Base-by-base conservation (phyloP, 2,113 vertebrate genomes). In the Rafetus swinhoei region DNA sequence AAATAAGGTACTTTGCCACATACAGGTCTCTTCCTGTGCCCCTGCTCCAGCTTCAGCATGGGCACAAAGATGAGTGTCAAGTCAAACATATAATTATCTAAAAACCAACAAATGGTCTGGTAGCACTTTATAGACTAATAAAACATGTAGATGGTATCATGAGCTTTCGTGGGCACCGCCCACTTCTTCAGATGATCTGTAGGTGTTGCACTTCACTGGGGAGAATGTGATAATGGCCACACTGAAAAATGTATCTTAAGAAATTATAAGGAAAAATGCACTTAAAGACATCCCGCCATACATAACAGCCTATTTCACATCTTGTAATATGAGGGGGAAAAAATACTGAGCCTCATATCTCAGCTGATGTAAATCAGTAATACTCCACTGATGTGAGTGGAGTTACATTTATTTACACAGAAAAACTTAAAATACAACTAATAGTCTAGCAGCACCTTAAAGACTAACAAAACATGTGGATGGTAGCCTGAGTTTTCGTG, bases 241-340 rank as follows among this genome's bases (percentile, higher is more conserved):
- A 5, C 79, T 69, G 21, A 76, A 22, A 76, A 76, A 69, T n/a
- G 65, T 0, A 24, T n/a, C 81, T 21, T 29, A 50, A 27, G 6
- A 79, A 84, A 32, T 57, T n/a, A 9, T 10, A 72, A 74, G 13
- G 1, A 2, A 0, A 50, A 60, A 7, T 6, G 83, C 60, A 32
- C 3, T 84, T 56, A 45, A 50, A 60, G 65, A 65, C 4, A 74
- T 9, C 2, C 35, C 12, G 59, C 35, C 22, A 45, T 50, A 21
- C 39, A 45, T 39, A 45, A 76, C 45, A 39, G 39, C 59, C 24
- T 5, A 50, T 60, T 85, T 83, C 6, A 9, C 76, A 4, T 5
- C 21, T 15, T 50, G 1, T 54, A 56, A 88, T 0, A 1, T 53
- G 2, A 2, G 55, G 14, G 12, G 3, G 27, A 24, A 11, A 53